These are phyloP conservation scores for Glyptemys insculpta DNA, from an alignment of 2,797 vertebrate genomes.

Conservation along the genomic window DNA sequence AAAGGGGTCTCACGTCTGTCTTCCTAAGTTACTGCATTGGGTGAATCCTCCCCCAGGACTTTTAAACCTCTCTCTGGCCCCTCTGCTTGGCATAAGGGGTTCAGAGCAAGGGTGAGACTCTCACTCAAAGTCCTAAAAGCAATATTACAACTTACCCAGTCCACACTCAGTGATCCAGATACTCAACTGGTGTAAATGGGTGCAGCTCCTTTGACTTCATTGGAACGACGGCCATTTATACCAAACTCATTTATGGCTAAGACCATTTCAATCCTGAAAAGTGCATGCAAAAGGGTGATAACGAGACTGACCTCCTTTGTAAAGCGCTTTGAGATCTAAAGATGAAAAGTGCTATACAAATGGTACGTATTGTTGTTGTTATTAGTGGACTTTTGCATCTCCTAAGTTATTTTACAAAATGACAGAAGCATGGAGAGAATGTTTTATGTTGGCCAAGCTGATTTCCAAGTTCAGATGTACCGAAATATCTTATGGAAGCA, in stretches of 20 bases:
- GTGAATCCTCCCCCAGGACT: background rate
- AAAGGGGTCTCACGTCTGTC: background rate
- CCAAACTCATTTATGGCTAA: background rate
- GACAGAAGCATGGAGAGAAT: background rate
- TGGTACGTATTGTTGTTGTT: background rate
- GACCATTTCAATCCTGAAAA: background rate
- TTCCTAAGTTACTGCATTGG: background rate
- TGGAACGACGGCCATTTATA: background rate
- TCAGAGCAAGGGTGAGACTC: background rate
- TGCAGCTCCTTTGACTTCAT: background rate
- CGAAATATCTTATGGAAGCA: background rate
- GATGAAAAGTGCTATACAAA: background rate
- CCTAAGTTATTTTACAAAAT: background rate
- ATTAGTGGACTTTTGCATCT: background rate
- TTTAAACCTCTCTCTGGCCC: background rate
- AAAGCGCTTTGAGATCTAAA: background rate
- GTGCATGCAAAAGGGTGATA: background rate
- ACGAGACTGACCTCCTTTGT: background rate
- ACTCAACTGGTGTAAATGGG: too few relatives aligned
- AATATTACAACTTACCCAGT: fast-evolving
- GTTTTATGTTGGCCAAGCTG: background rate
- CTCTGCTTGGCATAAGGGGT: background rate
- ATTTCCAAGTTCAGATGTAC: background rate
- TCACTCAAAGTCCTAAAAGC: background rate
- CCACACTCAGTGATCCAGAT: fast-evolving